These are phyloP conservation scores for Spatulosminthurus flaviceps DNA, from an alignment of 2,888 invertebrate genomes.

Conservation along the genomic window DNA sequence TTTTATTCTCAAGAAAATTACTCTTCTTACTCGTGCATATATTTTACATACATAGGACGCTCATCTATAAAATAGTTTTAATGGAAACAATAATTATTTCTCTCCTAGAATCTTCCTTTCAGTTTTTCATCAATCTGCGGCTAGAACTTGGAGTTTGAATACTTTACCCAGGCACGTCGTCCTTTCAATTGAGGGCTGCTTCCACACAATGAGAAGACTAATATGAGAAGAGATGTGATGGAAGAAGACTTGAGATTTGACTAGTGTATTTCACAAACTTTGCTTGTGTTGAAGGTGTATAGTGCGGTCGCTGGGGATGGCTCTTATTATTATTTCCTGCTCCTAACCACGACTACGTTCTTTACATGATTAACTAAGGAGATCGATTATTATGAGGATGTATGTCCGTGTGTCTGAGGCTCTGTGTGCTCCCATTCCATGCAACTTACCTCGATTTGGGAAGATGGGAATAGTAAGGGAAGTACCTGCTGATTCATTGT, in stretches of 20 bases:
- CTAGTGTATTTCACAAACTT: neutral
- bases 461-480: no score
- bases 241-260: neutral
- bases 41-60: no score
- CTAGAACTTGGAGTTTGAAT: neutral
- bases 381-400: neutral
- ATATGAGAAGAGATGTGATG: neutral
- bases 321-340: neutral
- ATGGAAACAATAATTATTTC: slow-evolving; percentile 18
- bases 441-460: no score
- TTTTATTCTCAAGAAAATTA: slow-evolving; percentile 5
- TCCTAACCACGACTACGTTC: neutral
- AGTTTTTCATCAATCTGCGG: neutral
- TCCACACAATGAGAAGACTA: neutral
- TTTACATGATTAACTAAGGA: neutral
- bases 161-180: neutral
- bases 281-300: neutral
- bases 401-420: no score
- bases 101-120: neutral
- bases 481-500: no score
- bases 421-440: no score
- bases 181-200: neutral
- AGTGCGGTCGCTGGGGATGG: neutral
- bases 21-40: neutral
- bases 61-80: slow-evolving; percentile 9